phyloP scores from a whole-genome alignment of 1,140 invertebrate species.

The Heliconius hermathena region DNA sequence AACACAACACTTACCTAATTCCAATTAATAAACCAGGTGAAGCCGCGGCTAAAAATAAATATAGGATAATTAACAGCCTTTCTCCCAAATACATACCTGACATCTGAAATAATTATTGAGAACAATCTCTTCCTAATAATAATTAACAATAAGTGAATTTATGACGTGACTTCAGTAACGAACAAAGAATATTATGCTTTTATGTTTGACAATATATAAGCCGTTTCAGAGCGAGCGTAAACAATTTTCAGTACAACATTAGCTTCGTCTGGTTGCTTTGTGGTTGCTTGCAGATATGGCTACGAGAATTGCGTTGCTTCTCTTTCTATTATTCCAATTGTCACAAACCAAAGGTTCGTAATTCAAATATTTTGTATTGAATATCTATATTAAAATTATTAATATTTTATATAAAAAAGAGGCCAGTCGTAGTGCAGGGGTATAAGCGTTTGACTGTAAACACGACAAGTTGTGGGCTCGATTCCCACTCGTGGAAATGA shows the following conservation, averaged over 20 bases:
- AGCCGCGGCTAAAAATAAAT: too few species aligned
- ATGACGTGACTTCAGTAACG: neutral
- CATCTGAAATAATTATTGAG: neutral
- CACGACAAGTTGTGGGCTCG: too few species aligned
- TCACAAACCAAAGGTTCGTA: conserved; percentile 44
- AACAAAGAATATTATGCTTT: neutral
- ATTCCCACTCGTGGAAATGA: too few species aligned
- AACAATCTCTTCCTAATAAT: neutral
- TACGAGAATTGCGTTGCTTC: conserved; percentile 25
- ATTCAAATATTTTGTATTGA: neutral
- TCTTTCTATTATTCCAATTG: conserved; percentile 37
- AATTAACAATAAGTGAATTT: neutral
- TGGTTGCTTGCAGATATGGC: neutral
- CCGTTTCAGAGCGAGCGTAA: conserved; percentile 26
- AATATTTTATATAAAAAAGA: neutral
- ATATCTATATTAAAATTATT: conserved; percentile 3
- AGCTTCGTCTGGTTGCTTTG: conserved; percentile 6
- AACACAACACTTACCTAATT: too few species aligned
- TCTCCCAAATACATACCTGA: neutral
- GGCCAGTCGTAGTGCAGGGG: too few species aligned
- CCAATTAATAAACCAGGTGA: too few species aligned
- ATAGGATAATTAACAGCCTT: neutral
- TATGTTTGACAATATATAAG: conserved; percentile 29
- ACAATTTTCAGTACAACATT: conserved; percentile 25
- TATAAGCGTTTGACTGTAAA: neutral